Evolutionary conservation across 2,113 vertebrate genomes (phyloP).

Genomic region (Calyptomena viridis): DNA sequence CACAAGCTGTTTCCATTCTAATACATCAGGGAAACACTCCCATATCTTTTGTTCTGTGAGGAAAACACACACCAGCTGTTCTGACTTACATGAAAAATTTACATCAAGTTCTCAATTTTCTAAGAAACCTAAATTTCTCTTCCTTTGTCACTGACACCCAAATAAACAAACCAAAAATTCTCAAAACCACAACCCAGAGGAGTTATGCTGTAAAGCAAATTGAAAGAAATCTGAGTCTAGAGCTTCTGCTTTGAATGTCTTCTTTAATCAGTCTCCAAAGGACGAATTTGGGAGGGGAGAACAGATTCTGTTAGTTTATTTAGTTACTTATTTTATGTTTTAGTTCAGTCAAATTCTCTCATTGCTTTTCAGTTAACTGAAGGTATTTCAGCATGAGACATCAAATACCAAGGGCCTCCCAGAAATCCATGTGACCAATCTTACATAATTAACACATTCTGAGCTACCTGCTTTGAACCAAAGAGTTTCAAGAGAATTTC

Average conservation of each 20-base stretch:
- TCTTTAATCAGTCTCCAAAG: conserved; percentile 2
- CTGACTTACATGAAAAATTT: background rate
- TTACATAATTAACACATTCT: background rate
- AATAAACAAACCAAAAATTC: conserved; percentile 1
- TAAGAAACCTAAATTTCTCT: background rate
- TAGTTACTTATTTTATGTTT: background rate
- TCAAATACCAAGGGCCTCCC: background rate
- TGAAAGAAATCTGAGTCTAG: background rate
- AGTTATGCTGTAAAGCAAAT: background rate
- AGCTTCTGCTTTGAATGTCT: conserved; percentile 1
- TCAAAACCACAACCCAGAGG: background rate
- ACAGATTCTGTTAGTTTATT: background rate
- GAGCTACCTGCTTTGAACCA: background rate
- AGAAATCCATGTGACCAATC: background rate
- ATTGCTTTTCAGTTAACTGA: background rate
- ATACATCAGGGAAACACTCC: accelerated
- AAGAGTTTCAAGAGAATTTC: background rate
- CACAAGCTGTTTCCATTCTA: background rate
- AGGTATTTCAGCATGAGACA: conserved; percentile 1
- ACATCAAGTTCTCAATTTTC: background rate
- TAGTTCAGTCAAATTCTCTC: background rate
- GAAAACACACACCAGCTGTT: conserved; percentile 5
- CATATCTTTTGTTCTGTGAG: background rate
- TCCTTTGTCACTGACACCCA: conserved; percentile 4
- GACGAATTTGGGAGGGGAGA: background rate